Evolutionary conservation across 2,888 invertebrate genomes (phyloP).

Genomic region (Nephrotoma appendiculata): DNA sequence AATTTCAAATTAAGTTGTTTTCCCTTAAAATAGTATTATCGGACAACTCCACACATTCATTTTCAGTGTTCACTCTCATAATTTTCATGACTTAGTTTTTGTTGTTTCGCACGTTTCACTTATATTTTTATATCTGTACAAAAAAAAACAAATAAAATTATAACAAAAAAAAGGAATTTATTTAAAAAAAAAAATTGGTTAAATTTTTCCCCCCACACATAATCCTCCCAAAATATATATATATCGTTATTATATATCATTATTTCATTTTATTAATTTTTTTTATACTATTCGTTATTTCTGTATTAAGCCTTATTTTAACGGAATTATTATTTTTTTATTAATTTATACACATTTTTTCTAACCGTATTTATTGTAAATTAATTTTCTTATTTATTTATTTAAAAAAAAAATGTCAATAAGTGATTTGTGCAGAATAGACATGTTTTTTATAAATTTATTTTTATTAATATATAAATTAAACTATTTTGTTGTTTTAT

Average conservation of each 20-base stretch:
- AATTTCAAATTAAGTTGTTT: neutral
- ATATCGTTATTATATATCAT: neutral
- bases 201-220: neutral
- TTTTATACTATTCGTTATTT: neutral
- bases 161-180: neutral
- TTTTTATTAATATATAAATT: neutral
- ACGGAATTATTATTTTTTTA: neutral
- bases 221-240: neutral
- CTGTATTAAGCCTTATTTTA: neutral
- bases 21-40: neutral
- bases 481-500: neutral
- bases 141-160: neutral
- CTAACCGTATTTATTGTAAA: neutral
- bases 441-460: neutral
- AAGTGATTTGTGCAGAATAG: constrained; percentile 6
- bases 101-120: neutral
- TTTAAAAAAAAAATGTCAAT: neutral
- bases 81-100: neutral
- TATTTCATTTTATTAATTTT: neutral
- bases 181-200: neutral
- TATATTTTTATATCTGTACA: neutral
- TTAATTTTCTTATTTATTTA: neutral
- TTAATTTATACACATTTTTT: neutral
- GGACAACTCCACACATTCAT: neutral
- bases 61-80: neutral